phyloP scores from a whole-genome alignment of 1,140 invertebrate species.

The Heliothis virescens region DNA sequence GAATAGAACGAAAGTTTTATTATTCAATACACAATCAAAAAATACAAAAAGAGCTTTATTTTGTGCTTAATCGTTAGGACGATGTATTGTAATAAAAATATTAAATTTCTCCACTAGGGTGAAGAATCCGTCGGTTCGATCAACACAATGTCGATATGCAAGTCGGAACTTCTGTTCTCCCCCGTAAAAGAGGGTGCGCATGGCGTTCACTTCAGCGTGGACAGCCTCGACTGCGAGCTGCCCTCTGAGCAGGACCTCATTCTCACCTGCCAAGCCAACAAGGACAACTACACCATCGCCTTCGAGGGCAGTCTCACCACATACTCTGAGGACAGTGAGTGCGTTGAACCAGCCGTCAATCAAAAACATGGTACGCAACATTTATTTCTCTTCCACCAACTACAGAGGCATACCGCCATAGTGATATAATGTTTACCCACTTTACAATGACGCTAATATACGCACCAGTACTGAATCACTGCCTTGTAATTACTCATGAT shows the following conservation, averaged over 20 bases:
- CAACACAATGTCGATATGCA: constrained; percentile 94
- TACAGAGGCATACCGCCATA: constrained; percentile 21
- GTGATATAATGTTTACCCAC: constrained; percentile 65
- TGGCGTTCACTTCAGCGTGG: constrained; percentile 94
- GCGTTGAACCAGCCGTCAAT: constrained; percentile 81
- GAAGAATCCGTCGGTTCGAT: constrained; percentile 92
- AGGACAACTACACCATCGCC: constrained; percentile 97
- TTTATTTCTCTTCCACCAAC: constrained; percentile 12
- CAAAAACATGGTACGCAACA: constrained; percentile 78
- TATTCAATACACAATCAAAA: too few relatives aligned
- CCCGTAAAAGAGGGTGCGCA: constrained; percentile 93
- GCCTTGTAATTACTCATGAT: constrained; percentile 60
- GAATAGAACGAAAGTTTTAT: too few relatives aligned
- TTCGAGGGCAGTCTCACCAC: constrained; percentile 95
- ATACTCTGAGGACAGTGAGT: constrained; percentile 93
- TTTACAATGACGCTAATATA: constrained; percentile 59
- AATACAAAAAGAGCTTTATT: too few relatives aligned
- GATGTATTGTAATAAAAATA: neutral
- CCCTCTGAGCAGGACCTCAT: constrained; percentile 93
- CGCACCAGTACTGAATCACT: constrained; percentile 55
- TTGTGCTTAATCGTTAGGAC: neutral
- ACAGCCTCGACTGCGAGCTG: constrained; percentile 95
- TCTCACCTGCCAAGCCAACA: constrained; percentile 95
- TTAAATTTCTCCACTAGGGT: constrained; percentile 80
- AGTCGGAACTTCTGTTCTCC: constrained; percentile 95